These are phyloP conservation scores for Teleogryllus occipitalis DNA, from an alignment of 1,140 invertebrate species.

Conservation along the genomic window DNA sequence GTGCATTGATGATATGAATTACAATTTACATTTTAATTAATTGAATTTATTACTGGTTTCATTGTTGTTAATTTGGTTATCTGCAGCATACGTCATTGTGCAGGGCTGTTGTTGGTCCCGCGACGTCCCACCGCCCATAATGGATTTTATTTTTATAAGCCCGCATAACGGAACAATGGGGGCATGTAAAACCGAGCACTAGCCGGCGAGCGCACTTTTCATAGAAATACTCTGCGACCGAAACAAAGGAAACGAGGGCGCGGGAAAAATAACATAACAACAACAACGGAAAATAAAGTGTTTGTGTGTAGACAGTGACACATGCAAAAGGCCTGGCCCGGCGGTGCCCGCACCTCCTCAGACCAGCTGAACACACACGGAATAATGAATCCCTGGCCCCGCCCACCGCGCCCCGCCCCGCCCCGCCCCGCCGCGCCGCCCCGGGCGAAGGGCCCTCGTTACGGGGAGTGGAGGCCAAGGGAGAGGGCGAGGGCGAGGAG, in stretches of 20 bases:
- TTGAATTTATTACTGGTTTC: conserved; percentile 1
- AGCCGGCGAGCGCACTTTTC: not conserved
- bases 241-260: not conserved
- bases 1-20: conserved; percentile 5
- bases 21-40: conserved; percentile 6
- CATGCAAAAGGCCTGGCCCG: not conserved
- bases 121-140: not conserved
- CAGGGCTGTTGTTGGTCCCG: not conserved
- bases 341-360: not conserved
- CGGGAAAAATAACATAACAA: not conserved
- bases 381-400: not conserved
- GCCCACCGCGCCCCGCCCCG: not conserved
- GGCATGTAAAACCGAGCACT: not conserved
- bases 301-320: conserved; percentile 1
- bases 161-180: not conserved
- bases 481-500: too few relatives aligned
- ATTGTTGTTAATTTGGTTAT: conserved; percentile 6
- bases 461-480: too few relatives aligned
- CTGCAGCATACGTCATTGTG: conserved; percentile 3
- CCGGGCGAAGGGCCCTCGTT: too few relatives aligned
- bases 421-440: too few relatives aligned
- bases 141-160: not conserved
- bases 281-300: conserved; percentile 1
- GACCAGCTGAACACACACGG: not conserved
- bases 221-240: not conserved